A percentile compares a stretch with the other conserved stretches of the same genome.
These are phyloP conservation scores for Clarias batrachus DNA, from an alignment of 2,113 vertebrate genomes.

Conservation along the genomic window DNA sequence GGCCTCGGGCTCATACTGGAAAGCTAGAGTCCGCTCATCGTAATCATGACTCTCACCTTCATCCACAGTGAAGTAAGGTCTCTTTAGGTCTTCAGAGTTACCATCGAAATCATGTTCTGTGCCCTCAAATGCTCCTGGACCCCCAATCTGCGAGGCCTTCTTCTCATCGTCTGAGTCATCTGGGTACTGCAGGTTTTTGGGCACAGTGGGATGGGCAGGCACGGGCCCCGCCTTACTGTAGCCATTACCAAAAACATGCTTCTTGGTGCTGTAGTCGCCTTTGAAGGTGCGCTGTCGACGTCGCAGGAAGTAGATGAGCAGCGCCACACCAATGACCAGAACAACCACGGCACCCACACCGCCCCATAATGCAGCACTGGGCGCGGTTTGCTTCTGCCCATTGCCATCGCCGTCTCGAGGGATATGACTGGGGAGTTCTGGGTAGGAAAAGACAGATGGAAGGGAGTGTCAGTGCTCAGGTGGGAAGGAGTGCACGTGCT, in stretches of 20 bases:
- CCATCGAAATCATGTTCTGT: conserved; percentile 80
- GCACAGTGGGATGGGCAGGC: conserved; percentile 84
- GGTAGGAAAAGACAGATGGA: conserved; percentile 98
- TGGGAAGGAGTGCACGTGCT: conserved; percentile 75
- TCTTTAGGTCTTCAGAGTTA: conserved; percentile 89
- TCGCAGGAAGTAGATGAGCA: conserved; percentile 87
- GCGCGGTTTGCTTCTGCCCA: conserved; percentile 70
- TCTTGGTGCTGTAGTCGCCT: conserved; percentile 99
- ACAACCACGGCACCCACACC: conserved; percentile 85
- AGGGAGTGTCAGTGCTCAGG: conserved; percentile 89
- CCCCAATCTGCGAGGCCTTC: conserved; percentile 83
- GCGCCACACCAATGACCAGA: conserved; percentile 79
- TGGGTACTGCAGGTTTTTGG: conserved; percentile 92
- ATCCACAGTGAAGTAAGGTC: conserved; percentile 96
- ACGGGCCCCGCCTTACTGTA: conserved; percentile 90
- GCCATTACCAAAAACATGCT: conserved; percentile 94
- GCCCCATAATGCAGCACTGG: conserved; percentile 83
- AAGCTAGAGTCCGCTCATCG: conserved; percentile 92
- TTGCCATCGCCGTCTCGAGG: conserved; percentile 66
- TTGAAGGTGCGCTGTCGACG: conserved; percentile 97
- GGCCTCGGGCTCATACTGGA: conserved; percentile 91
- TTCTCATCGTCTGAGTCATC: conserved; percentile 97
- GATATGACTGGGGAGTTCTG: conserved; percentile 91
- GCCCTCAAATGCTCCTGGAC: conserved; percentile 71
- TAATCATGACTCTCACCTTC: conserved; percentile 87